Evolutionary conservation across 35 echinoderm and acorn worm species (phyloP).

Genomic region (Diadema setosum): DNA sequence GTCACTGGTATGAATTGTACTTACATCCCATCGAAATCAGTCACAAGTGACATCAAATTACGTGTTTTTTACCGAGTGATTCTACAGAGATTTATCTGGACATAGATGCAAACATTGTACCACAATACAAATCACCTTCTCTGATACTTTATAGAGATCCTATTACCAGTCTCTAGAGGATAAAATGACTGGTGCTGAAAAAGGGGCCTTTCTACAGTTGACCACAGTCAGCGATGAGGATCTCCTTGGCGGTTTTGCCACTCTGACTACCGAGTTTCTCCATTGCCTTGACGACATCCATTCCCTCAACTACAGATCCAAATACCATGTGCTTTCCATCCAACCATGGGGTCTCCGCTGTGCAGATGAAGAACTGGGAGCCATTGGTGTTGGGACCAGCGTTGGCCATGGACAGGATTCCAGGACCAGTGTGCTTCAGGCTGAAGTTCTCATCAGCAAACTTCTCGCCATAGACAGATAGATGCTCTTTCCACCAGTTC

Average conservation of each 20-base stretch:
- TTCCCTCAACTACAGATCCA: conserved; percentile 28
- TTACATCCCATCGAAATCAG: no score
- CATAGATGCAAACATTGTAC: no score
- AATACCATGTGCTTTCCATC: conserved; percentile 77
- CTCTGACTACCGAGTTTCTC: not conserved
- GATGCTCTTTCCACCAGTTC: conserved; percentile 97
- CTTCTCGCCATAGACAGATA: conserved; percentile 87
- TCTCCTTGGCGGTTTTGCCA: conserved; percentile 13
- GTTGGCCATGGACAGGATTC: conserved; percentile 92
- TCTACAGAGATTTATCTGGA: no score
- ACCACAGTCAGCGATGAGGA: conserved; percentile 36
- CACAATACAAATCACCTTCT: no score
- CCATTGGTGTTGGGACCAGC: conserved; percentile 86
- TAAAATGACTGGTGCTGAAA: no score
- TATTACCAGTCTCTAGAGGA: no score
- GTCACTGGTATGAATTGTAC: no score
- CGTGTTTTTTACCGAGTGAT: no score
- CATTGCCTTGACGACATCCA: conserved; percentile 25
- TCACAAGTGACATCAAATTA: no score
- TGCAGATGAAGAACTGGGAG: conserved; percentile 95
- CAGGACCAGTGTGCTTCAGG: conserved; percentile 64
- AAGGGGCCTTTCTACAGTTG: conserved; percentile 60
- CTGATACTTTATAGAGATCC: no score
- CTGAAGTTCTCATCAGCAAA: conserved; percentile 92
- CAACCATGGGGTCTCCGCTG: conserved; percentile 62